phyloP scores from a whole-genome alignment of 2,888 invertebrate species.

The Lapara coniferarum region DNA sequence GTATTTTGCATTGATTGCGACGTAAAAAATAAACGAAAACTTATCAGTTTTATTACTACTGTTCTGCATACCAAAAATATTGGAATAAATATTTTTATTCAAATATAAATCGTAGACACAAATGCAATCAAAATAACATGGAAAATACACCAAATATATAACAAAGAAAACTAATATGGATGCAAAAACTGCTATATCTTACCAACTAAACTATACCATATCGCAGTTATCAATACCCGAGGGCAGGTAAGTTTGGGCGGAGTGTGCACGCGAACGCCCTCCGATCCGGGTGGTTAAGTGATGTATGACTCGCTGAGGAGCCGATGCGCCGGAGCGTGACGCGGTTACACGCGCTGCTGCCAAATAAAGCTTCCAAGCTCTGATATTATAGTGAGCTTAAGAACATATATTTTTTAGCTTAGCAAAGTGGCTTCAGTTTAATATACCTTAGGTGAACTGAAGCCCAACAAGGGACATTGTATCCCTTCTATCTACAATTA shows the following conservation, averaged over 20 bases:
- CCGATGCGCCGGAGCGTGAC: constrained; percentile 50
- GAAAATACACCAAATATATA: too few species aligned
- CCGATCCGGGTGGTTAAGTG: constrained; percentile 50
- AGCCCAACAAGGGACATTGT: too few species aligned
- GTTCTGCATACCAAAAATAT: too few species aligned
- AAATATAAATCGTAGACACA: too few species aligned
- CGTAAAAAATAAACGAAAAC: neutral
- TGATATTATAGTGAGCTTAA: neutral
- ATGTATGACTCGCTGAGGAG: constrained; percentile 48
- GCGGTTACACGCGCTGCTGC: constrained; percentile 40
- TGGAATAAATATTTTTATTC: too few species aligned
- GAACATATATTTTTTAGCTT: too few species aligned
- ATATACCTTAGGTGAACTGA: too few species aligned
- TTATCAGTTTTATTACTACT: too few species aligned
- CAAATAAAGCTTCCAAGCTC: constrained; percentile 35
- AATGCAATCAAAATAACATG: too few species aligned
- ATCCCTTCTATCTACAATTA: too few species aligned
- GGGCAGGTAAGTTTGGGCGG: constrained; percentile 46
- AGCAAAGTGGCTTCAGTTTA: too few species aligned
- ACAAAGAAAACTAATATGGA: neutral
- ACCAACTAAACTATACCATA: neutral
- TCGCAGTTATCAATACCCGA: constrained; percentile 43
- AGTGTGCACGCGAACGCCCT: constrained; percentile 41
- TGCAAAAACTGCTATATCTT: neutral
- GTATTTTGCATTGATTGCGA: neutral